Evolutionary conservation across 1,140 invertebrate genomes (phyloP).

Genomic region (Ceratitis capitata): DNA sequence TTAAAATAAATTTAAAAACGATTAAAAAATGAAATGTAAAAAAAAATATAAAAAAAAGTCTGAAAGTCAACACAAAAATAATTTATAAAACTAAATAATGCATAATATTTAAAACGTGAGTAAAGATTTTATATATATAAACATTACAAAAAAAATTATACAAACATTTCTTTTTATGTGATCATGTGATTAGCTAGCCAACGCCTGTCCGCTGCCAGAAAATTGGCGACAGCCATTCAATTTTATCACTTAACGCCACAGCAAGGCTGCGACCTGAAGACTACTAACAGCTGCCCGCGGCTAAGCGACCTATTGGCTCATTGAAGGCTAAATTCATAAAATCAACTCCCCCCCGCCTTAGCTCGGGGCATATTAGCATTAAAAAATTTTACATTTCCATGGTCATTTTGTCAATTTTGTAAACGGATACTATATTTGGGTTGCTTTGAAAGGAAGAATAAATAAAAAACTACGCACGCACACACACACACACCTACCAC

Average conservation of each 20-base stretch:
- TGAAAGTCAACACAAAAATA: not conserved
- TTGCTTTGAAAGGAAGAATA: conserved; percentile 21
- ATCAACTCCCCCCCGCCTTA: not conserved
- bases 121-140: too few species aligned
- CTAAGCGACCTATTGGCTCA: not conserved
- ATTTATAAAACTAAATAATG: not conserved
- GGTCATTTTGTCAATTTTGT: conserved; percentile 15
- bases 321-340: not conserved
- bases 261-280: not conserved
- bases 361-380: not conserved
- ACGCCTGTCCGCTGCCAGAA: too few species aligned
- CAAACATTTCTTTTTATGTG: not conserved
- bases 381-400: conserved; percentile 11
- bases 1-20: too few species aligned
- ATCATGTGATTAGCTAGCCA: not conserved
- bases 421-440: not conserved
- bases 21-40: too few species aligned
- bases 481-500: not conserved
- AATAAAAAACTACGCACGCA: not conserved
- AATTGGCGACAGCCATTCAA: not conserved
- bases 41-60: not conserved
- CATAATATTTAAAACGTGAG: not conserved
- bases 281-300: not conserved
- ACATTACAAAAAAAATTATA: not conserved
- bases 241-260: not conserved